Conservation (phyloP, 2,113 vertebrate species). For the Barnardius zonarius region DNA sequence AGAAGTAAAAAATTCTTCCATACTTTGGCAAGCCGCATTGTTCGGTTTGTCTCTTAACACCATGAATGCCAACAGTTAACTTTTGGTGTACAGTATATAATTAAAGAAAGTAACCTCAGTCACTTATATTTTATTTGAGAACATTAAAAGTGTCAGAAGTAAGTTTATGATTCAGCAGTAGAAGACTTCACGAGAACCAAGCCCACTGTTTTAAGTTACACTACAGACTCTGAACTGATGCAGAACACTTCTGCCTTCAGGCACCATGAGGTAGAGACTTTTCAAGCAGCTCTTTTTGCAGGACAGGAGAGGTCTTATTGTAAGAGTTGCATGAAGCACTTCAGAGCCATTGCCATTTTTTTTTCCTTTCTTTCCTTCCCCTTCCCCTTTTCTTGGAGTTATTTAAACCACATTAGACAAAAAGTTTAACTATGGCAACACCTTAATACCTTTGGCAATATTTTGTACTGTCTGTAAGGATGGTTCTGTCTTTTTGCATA, state of each 20-base stretch:
- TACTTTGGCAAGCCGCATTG: neutral
- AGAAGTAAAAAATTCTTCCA: neutral
- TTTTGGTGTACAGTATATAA: neutral
- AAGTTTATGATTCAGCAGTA: neutral
- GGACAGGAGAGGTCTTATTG: neutral
- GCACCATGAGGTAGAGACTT: fast-evolving
- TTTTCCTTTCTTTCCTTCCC: neutral
- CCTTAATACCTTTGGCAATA: neutral
- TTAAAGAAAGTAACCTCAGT: neutral
- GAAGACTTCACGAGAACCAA: neutral
- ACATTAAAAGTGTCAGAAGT: neutral
- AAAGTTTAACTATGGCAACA: neutral
- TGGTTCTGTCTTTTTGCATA: neutral
- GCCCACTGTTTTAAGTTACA: neutral
- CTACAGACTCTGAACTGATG: neutral
- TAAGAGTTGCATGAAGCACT: neutral
- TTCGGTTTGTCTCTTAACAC: neutral
- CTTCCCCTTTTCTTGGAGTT: neutral
- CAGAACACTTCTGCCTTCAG: neutral
- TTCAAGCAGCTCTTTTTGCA: fast-evolving
- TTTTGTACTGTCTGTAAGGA: neutral
- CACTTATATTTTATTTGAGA: neutral
- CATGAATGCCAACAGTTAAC: neutral
- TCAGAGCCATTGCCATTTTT: neutral
- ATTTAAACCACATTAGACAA: neutral